phyloP scores from a whole-genome alignment of 2,888 invertebrate genomes.

The Euspilapteryx auroguttella region DNA sequence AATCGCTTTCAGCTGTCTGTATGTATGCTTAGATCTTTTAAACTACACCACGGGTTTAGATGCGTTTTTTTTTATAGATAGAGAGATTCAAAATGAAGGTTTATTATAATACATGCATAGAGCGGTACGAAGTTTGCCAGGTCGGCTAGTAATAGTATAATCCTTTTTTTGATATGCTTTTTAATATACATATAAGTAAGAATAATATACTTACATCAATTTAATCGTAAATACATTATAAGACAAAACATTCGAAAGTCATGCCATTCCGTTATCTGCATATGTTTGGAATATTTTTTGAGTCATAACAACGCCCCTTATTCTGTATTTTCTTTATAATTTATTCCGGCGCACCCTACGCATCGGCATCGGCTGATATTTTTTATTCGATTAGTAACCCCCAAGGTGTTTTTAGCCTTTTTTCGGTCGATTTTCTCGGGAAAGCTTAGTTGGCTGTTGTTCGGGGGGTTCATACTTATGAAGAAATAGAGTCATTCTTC shows the following conservation, averaged over 20 bases:
- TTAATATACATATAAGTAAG: no score
- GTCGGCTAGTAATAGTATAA: no score
- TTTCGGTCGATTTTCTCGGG: slow-evolving; percentile 60
- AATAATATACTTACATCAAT: no score
- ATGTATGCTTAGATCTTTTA: no score
- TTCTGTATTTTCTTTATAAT: slow-evolving; percentile 59
- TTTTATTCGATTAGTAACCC: slow-evolving; percentile 65
- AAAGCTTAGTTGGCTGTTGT: slow-evolving; percentile 59
- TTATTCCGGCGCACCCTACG: slow-evolving; percentile 58
- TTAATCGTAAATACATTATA: no score
- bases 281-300: slow-evolving; percentile 44
- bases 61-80: no score
- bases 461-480: slow-evolving; percentile 54
- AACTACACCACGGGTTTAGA: no score
- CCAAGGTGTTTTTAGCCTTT: slow-evolving; percentile 64
- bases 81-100: no score
- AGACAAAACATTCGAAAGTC: slow-evolving; percentile 29
- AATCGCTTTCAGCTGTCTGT: no score
- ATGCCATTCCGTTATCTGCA: slow-evolving; percentile 37
- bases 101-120: no score
- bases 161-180: no score
- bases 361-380: slow-evolving; percentile 62
- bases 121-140: no score
- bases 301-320: slow-evolving; percentile 48
- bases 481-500: slow-evolving; percentile 51